These are phyloP conservation scores for Drosophila cognata DNA, from an alignment of 2,888 invertebrate genomes.

Conservation along the genomic window DNA sequence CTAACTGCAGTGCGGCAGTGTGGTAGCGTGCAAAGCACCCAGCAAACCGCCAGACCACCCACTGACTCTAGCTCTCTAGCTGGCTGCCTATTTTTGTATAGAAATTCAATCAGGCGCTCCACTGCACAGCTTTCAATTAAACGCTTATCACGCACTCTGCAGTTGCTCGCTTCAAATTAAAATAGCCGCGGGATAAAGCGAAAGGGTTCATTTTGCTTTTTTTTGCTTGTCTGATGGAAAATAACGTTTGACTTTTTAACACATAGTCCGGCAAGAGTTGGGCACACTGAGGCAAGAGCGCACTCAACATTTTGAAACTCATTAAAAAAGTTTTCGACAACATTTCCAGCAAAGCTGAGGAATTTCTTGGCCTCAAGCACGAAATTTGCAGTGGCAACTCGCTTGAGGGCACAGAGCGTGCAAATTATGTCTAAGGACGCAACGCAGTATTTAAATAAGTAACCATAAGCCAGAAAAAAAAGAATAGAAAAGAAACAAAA, in stretches of 20 bases:
- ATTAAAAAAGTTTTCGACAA: constrained; percentile 74
- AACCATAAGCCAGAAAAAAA: constrained; percentile 17
- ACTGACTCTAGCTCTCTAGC: constrained; percentile 18
- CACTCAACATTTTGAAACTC: constrained; percentile 76
- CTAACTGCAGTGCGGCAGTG: constrained; percentile 22
- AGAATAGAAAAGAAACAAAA: constrained; percentile 8
- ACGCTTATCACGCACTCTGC: constrained; percentile 70
- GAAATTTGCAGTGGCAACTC: constrained; percentile 37
- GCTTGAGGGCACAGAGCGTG: constrained; percentile 11
- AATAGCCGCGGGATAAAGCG: constrained; percentile 15
- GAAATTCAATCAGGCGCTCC: constrained; percentile 65
- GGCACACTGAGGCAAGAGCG: constrained; percentile 51
- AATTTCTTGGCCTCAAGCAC: constrained; percentile 37
- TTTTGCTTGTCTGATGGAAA: not conserved
- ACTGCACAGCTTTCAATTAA: constrained; percentile 70
- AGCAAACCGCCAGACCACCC: not conserved
- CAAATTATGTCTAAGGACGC: constrained; percentile 13
- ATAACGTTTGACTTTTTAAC: constrained; percentile 6
- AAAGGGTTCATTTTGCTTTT: not conserved
- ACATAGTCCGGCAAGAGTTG: not conserved
- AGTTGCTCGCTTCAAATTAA: constrained; percentile 46
- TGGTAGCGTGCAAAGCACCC: constrained; percentile 4
- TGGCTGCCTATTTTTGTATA: constrained; percentile 52
- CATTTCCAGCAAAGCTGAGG: constrained; percentile 49
- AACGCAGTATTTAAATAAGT: constrained; percentile 43